Percentiles rank a stretch among this genome's conserved stretches.
phyloP scores from a whole-genome alignment of 2,888 invertebrate genomes.

The Gisinianus flammeolus region DNA sequence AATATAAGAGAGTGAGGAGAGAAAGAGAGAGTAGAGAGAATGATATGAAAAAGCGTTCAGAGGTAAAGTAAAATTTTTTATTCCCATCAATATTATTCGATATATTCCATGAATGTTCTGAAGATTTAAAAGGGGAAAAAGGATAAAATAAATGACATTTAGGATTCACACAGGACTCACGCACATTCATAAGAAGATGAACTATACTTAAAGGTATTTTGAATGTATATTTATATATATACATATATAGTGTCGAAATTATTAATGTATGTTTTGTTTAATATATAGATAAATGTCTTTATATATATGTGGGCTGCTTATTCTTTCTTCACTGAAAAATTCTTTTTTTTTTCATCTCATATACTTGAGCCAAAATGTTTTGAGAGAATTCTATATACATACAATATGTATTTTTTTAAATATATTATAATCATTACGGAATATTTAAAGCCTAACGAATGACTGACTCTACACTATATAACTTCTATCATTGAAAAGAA shows the following conservation, averaged over 20 bases:
- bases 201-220: not conserved
- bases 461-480: not conserved
- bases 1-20: not conserved
- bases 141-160: slow-evolving; percentile 8
- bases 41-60: slow-evolving; percentile 1
- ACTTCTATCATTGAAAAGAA: not conserved
- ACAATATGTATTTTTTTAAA: no score
- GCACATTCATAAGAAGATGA: slow-evolving; percentile 14
- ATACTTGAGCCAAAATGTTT: no score
- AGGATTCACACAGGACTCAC: slow-evolving; percentile 22
- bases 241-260: not conserved
- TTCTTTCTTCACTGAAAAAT: not conserved
- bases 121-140: slow-evolving; percentile 19
- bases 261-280: not conserved
- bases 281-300: not conserved
- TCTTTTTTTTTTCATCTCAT: no score
- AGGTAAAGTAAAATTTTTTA: slow-evolving; percentile 25
- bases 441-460: slow-evolving; percentile 10
- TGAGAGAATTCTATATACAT: no score
- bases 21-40: slow-evolving; percentile 2
- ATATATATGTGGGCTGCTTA: not conserved
- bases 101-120: slow-evolving; percentile 21
- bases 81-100: slow-evolving; percentile 26
- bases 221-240: not conserved
- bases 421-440: not conserved